Evolutionary conservation across 2,797 vertebrate species (phyloP).

Genomic region (Chelon auratus): DNA sequence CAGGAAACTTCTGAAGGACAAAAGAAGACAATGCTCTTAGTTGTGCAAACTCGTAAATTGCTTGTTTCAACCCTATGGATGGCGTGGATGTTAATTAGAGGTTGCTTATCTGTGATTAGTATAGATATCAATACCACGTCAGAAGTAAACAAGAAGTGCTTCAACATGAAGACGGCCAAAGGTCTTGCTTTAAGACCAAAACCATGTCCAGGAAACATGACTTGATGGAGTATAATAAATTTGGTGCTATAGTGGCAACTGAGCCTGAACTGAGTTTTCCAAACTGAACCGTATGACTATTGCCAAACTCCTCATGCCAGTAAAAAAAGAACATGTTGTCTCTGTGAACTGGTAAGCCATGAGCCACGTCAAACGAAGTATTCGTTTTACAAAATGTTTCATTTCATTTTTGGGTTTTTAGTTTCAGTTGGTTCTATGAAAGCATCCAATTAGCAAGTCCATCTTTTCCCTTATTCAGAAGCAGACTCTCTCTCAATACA

Average conservation of each 20-base stretch:
- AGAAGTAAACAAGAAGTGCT: background rate
- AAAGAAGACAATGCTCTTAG: constrained; percentile 20
- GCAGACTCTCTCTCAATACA: background rate
- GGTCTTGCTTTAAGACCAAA: background rate
- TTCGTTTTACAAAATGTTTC: background rate
- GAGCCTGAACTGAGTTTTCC: background rate
- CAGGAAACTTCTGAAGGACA: constrained; percentile 84
- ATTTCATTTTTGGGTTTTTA: too few relatives aligned
- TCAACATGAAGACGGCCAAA: background rate
- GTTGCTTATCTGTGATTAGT: background rate
- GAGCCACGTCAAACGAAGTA: background rate
- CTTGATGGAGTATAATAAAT: background rate
- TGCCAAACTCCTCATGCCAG: background rate
- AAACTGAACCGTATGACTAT: background rate
- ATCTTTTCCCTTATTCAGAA: background rate
- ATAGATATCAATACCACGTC: background rate
- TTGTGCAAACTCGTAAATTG: background rate
- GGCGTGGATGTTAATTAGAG: background rate
- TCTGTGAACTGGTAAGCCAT: background rate
- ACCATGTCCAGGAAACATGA: background rate
- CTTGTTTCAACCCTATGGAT: background rate
- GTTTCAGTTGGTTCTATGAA: background rate
- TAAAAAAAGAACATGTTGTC: background rate
- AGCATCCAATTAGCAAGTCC: background rate
- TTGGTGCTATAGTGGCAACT: background rate